Evolutionary conservation across 1,140 invertebrate genomes (phyloP).

Genomic region (Leguminivora glycinivorella): DNA sequence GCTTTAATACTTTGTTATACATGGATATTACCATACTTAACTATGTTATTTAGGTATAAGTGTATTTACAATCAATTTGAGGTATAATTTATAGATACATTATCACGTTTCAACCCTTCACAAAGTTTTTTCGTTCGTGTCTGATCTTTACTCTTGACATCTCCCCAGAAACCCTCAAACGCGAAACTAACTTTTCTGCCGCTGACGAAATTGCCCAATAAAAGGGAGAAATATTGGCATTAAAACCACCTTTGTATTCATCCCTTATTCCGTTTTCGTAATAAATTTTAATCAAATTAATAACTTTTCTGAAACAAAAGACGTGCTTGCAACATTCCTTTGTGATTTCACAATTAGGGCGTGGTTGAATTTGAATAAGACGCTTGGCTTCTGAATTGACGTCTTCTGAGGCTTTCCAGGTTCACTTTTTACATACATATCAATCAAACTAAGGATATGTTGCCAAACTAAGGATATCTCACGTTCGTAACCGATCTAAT

Average conservation of each 20-base stretch:
- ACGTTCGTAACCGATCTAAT: background rate
- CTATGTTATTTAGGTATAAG: too few relatives aligned
- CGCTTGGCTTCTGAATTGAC: background rate
- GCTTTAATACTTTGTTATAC: too few relatives aligned
- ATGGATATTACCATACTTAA: too few relatives aligned
- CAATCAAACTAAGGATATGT: background rate
- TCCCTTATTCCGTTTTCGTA: conserved; percentile 30
- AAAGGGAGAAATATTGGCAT: conserved; percentile 25
- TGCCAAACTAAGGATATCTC: background rate
- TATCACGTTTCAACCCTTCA: background rate
- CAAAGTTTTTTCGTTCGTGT: background rate
- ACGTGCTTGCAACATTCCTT: conserved; percentile 27
- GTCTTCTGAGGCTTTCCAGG: background rate
- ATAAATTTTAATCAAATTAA: conserved; percentile 36
- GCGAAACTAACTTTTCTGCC: background rate
- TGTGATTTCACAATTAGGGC: conserved; percentile 28
- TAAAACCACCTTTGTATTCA: conserved; percentile 27
- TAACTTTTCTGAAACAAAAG: conserved; percentile 25
- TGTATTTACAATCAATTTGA: too few relatives aligned
- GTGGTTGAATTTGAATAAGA: conserved; percentile 17
- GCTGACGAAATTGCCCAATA: conserved; percentile 13
- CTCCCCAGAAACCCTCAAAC: background rate
- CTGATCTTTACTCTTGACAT: background rate
- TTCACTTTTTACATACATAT: background rate
- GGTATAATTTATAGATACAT: too few relatives aligned